These are phyloP conservation scores for Notarius lentiginosus DNA, from an alignment of 2,113 vertebrate species.

Conservation along the genomic window DNA sequence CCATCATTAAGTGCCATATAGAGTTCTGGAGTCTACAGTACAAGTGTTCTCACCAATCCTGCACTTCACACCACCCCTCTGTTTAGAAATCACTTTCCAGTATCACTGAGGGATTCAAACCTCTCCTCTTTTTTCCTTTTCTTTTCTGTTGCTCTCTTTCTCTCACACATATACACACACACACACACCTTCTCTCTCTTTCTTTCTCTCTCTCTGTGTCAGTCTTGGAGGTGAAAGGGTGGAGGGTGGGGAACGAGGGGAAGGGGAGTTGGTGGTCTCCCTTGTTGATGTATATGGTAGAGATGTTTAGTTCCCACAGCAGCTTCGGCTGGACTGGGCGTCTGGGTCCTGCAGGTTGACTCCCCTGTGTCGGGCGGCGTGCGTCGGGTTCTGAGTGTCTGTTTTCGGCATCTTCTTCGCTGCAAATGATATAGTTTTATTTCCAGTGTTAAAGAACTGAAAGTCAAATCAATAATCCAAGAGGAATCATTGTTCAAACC, in stretches of 20 bases:
- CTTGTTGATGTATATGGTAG: constrained; percentile 23
- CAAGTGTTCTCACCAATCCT: constrained; percentile 29
- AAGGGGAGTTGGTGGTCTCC: constrained; percentile 47
- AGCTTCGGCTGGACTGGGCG: constrained; percentile 74
- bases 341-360: constrained; percentile 81
- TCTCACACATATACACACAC: neutral
- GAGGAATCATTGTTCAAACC: neutral
- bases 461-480: neutral
- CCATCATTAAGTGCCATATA: constrained; percentile 62
- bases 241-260: constrained; percentile 43
- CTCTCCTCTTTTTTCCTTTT: constrained; percentile 19
- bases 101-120: constrained; percentile 37
- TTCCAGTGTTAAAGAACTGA: neutral
- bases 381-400: constrained; percentile 80
- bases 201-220: constrained; percentile 36
- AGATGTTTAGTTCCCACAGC: constrained; percentile 75
- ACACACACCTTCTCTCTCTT: neutral
- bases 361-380: constrained; percentile 77
- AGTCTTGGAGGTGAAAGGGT: constrained; percentile 47
- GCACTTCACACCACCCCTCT: constrained; percentile 32
- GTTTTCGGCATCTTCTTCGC: constrained; percentile 87
- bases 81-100: constrained; percentile 40
- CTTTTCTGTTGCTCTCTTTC: neutral
- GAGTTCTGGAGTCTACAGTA: constrained; percentile 43
- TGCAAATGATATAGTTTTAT: constrained; percentile 40